Percentiles rank a stretch among this genome's conserved stretches.
These are phyloP conservation scores for Brachionus asplanchnoidis DNA, from an alignment of 1,140 invertebrate species.

Conservation along the genomic window DNA sequence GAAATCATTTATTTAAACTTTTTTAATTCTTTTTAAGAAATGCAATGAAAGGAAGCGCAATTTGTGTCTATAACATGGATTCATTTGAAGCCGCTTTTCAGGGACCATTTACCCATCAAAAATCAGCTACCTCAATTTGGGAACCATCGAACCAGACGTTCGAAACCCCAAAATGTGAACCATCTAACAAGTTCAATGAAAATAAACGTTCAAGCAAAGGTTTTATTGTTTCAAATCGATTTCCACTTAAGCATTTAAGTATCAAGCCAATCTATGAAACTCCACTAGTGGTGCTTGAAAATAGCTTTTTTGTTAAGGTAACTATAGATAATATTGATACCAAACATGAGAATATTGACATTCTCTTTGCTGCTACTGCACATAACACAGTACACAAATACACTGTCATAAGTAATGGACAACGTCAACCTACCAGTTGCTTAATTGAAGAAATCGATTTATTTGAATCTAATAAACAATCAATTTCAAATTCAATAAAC, in stretches of 20 bases:
- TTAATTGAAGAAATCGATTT: slow-evolving; percentile 15
- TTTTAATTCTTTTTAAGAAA: background rate
- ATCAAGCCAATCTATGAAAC: background rate
- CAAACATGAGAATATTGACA: slow-evolving; percentile 2
- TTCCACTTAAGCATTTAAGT: slow-evolving; percentile 13
- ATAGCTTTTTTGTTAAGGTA: background rate
- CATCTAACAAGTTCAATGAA: background rate
- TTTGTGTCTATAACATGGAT: slow-evolving; percentile 13
- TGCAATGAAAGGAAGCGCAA: slow-evolving; percentile 13
- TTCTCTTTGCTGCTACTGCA: slow-evolving; percentile 3
- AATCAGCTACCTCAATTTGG: background rate
- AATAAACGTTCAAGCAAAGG: background rate
- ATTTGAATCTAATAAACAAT: background rate
- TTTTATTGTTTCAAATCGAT: background rate
- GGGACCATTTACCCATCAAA: slow-evolving; percentile 11
- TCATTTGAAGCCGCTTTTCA: background rate
- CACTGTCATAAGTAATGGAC: background rate
- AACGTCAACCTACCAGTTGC: background rate
- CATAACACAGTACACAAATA: slow-evolving; percentile 1
- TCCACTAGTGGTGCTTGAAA: background rate
- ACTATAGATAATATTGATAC: slow-evolving; percentile 1
- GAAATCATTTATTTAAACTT: too few species aligned
- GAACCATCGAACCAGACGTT: background rate
- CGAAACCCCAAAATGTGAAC: background rate
- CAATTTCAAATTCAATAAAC: background rate